Base-by-base conservation (phyloP, 2,113 vertebrate genomes). In the Psittacus erithacus region DNA sequence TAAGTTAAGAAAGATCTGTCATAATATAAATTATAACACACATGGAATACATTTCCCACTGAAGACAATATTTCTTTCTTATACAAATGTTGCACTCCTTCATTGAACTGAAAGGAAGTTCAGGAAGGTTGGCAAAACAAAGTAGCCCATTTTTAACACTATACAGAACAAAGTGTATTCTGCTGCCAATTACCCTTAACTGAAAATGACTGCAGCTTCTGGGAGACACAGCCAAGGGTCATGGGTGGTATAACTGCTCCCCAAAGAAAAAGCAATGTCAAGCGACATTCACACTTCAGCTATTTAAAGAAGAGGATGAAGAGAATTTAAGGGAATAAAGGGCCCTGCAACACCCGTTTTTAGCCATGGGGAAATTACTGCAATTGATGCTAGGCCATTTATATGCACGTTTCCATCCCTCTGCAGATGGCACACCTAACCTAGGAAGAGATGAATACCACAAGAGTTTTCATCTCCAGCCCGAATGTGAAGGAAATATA, bases 31-130 rank as follows among this genome's bases (percentile, higher is more conserved):
- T 98, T 98, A 98, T 95, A 93, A 97, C 97, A 98, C 98, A 98
- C 98, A 98, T 98, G 98, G 98, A 98, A 98, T 97, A 97, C 94
- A 98, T 98, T 98, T 98, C 96, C 98, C 95, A 98, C 70, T 76
- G 96, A 98, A 98, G 97, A 98, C 97, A 98, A 96, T 98, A 98
- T 98, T 98, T 98, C 98, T 98, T 98, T 98, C 98, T 98, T 97
- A 97, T 92, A 98, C 97, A 98, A 98, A 98, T 98, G 97, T 98
- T 97, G 97, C 96, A 78, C 95, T 98, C 97, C 92, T 95, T 96
- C 96, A 49, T 86, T 96, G 95, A 97, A 97, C 94, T 95, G 97
- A 98, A 97, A 38, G 96, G 97, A 98, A 98, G 97, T 98, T 98
- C 98, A 97, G 89, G 94, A 97, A 97, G 97, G 97, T 97, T 98